Evolutionary conservation across 2,797 vertebrate genomes (phyloP).

Genomic region (Chaenodraco wilsoni): DNA sequence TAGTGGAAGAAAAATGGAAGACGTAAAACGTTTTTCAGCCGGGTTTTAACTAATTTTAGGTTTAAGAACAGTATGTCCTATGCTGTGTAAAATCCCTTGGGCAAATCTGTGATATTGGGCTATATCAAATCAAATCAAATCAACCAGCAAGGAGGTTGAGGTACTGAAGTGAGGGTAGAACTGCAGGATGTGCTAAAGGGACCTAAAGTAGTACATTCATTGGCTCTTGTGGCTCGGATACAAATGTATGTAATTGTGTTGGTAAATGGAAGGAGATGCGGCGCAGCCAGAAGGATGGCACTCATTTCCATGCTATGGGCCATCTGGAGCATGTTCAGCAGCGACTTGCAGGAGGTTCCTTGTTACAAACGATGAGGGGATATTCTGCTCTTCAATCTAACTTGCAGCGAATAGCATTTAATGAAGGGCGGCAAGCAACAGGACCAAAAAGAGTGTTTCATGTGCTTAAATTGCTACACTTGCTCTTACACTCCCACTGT

Average conservation of each 20-base stretch:
- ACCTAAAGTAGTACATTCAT: slow-evolving; percentile 3
- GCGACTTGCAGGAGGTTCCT: slow-evolving; percentile 15
- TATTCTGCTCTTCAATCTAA: slow-evolving; percentile 11
- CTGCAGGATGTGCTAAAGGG: background rate
- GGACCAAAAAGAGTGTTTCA: background rate
- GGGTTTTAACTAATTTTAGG: background rate
- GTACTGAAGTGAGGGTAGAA: background rate
- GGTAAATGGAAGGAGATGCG: slow-evolving; percentile 11
- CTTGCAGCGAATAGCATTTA: slow-evolving; percentile 35
- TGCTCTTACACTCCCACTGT: background rate
- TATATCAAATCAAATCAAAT: background rate
- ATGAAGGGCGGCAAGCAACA: slow-evolving; percentile 29
- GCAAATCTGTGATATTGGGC: background rate
- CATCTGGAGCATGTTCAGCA: slow-evolving; percentile 11
- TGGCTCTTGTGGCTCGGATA: background rate
- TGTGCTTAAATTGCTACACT: background rate
- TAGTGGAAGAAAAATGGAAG: background rate
- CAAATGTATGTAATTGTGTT: slow-evolving; percentile 25
- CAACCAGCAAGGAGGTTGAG: background rate
- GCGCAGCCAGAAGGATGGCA: slow-evolving; percentile 25
- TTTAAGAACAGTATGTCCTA: background rate
- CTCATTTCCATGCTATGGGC: slow-evolving; percentile 18
- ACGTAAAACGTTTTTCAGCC: background rate
- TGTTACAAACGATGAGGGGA: slow-evolving; percentile 16
- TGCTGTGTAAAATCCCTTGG: background rate